Conservation (phyloP, 2,113 vertebrate genomes). For the human (Homo sapiens) region DNA sequence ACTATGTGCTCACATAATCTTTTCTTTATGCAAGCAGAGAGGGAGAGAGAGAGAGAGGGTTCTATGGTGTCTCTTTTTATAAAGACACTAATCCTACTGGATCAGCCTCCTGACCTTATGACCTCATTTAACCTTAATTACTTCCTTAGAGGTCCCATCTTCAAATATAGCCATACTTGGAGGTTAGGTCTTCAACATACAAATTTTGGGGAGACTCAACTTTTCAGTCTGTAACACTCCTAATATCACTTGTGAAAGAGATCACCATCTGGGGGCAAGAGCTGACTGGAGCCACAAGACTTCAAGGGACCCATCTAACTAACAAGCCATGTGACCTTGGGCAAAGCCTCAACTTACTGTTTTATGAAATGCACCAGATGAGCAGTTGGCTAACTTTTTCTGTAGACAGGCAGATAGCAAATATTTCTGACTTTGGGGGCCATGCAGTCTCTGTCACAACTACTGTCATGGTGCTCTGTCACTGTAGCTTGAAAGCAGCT, state of each 20-base stretch:
- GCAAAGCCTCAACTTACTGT: not conserved
- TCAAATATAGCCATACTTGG: not conserved
- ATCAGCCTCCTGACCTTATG: not conserved
- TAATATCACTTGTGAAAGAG: not conserved
- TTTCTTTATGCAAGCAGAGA: not conserved
- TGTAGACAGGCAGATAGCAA: not conserved
- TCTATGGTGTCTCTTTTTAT: not conserved
- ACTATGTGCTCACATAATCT: not conserved
- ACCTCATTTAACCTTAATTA: not conserved
- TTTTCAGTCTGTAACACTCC: not conserved
- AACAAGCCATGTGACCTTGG: not conserved
- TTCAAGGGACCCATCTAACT: not conserved
- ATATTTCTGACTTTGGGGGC: not conserved
- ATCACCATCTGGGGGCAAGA: not conserved
- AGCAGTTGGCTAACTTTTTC: not conserved
- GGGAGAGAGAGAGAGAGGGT: not conserved
- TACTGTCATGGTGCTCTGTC: not conserved
- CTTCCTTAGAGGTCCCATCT: not conserved
- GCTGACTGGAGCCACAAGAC: not conserved
- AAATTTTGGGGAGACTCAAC: not conserved
- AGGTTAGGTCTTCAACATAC: not conserved
- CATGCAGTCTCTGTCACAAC: not conserved
- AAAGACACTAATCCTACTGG: not conserved
- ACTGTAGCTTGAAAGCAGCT: not conserved
- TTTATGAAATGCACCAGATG: not conserved